A percentile compares a stretch with the other conserved stretches of the same genome.
phyloP scores from a whole-genome alignment of 2,113 vertebrate species.

The Epinephelus cyanopodus region DNA sequence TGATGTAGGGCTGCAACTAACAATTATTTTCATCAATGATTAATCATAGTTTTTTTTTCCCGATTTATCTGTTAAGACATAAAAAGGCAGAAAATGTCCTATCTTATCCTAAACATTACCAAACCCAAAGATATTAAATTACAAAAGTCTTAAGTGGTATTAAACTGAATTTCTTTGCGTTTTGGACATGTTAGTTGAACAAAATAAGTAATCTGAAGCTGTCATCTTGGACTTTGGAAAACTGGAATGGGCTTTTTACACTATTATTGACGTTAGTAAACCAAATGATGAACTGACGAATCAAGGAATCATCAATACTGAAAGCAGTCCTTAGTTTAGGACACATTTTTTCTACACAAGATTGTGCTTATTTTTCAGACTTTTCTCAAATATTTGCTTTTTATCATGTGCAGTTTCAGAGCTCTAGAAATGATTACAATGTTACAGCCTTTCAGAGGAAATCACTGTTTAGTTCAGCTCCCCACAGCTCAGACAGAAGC shows the following conservation, averaged over 20 bases:
- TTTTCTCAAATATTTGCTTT: no score
- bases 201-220: neutral
- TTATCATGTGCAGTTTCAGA: neutral
- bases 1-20: neutral
- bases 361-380: no score
- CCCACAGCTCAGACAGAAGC: neutral
- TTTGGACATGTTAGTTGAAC: neutral
- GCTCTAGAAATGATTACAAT: neutral
- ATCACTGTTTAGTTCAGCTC: neutral
- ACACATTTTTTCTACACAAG: no score
- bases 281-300: no score
- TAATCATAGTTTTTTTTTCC: neutral
- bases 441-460: neutral
- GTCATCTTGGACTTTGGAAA: neutral
- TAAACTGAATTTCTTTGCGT: neutral
- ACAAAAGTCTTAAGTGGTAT: neutral
- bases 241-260: neutral
- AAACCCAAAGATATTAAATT: neutral
- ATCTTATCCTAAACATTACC: neutral
- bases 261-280: no score
- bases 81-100: neutral
- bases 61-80: neutral
- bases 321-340: no score
- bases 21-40: neutral
- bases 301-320: no score